Conservation (phyloP, 2,113 vertebrate species). For the Meriones unguiculatus region DNA sequence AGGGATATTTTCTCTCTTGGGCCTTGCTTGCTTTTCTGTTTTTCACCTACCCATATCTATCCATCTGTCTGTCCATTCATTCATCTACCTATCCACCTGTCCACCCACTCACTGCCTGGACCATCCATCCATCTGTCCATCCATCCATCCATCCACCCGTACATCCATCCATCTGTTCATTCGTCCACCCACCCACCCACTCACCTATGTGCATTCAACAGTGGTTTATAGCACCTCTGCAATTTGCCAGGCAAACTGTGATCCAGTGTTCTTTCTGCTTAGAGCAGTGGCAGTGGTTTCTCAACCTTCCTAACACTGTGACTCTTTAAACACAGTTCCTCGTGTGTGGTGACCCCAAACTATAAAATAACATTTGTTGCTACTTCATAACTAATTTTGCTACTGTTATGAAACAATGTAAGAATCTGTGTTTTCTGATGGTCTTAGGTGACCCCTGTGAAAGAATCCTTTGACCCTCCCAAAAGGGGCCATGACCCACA, state of each 20-base stretch:
- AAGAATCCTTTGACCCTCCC: not conserved
- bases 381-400: not conserved
- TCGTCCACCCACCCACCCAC: no score
- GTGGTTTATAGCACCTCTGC: not conserved
- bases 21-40: not conserved
- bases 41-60: not conserved
- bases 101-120: no score
- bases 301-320: not conserved
- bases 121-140: not conserved
- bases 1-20: not conserved
- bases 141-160: not conserved
- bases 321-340: not conserved
- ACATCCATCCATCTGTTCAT: not conserved
- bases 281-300: not conserved
- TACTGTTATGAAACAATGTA: not conserved
- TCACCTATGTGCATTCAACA: not conserved
- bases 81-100: not conserved
- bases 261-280: not conserved
- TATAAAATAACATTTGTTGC: not conserved
- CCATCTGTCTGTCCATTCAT: accelerated
- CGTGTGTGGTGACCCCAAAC: not conserved
- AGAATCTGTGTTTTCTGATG: not conserved
- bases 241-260: not conserved
- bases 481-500: not conserved
- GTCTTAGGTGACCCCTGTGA: not conserved